Conservation (phyloP, 2,797 vertebrate species). For the Hydrocynus forskahlii region DNA sequence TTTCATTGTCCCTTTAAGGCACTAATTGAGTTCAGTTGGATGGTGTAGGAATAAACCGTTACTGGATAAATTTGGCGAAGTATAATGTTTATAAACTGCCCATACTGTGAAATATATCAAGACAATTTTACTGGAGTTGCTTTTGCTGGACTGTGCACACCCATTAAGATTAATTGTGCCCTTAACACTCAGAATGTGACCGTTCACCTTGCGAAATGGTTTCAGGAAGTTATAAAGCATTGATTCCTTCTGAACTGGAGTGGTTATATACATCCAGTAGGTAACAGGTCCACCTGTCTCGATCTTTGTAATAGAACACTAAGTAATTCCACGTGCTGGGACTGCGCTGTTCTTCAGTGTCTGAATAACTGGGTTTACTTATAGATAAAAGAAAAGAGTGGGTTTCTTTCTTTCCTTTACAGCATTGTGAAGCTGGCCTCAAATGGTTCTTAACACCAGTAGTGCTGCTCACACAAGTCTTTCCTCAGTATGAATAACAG, state of each 20-base stretch:
- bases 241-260: background rate
- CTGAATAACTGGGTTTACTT: background rate
- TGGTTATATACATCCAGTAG: background rate
- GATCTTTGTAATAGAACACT: background rate
- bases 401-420: background rate
- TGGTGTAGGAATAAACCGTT: background rate
- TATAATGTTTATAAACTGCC: background rate
- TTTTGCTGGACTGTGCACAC: background rate
- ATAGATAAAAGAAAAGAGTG: background rate
- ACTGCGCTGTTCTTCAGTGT: background rate
- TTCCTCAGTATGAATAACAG: background rate
- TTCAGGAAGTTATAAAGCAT: background rate
- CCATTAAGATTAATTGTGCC: constrained; percentile 14
- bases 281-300: background rate
- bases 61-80: background rate
- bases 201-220: background rate
- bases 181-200: background rate
- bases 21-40: background rate
- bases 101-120: background rate
- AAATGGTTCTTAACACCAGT: background rate
- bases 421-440: background rate
- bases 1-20: no score
- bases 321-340: background rate
- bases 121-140: constrained; percentile 5
- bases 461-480: no score